Evolutionary conservation across 92 coral and sea anemone species (phyloP).

Genomic region (Zoanthus sociatus): DNA sequence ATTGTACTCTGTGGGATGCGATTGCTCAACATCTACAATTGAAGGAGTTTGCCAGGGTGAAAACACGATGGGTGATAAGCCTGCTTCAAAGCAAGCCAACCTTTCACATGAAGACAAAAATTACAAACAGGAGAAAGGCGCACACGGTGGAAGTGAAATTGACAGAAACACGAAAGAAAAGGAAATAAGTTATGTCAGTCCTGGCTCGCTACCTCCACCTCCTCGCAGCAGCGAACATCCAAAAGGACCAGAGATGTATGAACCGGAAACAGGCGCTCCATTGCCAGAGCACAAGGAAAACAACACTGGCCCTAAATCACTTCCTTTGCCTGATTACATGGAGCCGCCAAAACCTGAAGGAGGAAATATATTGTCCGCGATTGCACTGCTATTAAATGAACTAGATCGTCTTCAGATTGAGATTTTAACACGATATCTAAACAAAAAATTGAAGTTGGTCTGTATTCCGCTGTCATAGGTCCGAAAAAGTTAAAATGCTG

Average conservation of each 20-base stretch:
- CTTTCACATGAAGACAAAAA: constrained; percentile 1
- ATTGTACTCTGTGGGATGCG: neutral
- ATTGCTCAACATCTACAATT: neutral
- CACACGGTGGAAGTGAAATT: neutral
- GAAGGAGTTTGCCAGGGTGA: neutral
- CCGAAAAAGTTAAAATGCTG: neutral
- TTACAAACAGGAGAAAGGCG: neutral
- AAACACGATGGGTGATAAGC: neutral
- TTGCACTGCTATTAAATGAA: constrained; percentile 87
- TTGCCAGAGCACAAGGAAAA: constrained; percentile 20
- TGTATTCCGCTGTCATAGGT: constrained; percentile 68
- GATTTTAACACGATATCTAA: constrained; percentile 80
- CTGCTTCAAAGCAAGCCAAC: neutral
- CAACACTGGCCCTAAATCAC: constrained; percentile 10
- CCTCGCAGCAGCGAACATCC: constrained; percentile 12
- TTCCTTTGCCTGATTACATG: constrained; percentile 11
- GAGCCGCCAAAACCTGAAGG: constrained; percentile 59
- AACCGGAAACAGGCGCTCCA: constrained; percentile 29
- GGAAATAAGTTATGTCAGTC: neutral
- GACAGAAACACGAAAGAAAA: neutral
- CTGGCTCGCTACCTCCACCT: constrained; percentile 32
- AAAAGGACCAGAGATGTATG: constrained; percentile 34
- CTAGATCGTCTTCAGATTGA: constrained; percentile 90
- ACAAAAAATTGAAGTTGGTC: constrained; percentile 79
- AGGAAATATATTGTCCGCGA: constrained; percentile 77